Evolutionary conservation across 2,113 vertebrate species (phyloP).

Genomic region (Zapus hudsonius): DNA sequence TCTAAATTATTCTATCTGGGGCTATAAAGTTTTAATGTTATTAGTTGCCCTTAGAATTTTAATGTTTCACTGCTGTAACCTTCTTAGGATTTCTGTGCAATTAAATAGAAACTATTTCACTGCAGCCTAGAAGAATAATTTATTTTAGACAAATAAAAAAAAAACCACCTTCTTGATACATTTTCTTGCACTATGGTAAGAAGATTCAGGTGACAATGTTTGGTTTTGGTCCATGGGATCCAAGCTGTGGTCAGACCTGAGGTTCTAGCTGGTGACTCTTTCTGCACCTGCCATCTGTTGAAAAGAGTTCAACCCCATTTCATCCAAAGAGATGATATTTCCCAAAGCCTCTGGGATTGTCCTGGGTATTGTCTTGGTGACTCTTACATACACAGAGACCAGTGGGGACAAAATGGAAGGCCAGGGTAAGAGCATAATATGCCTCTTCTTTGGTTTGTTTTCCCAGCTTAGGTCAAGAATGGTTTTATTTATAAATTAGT

Average conservation of each 20-base stretch:
- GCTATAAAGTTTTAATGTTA: slow-evolving; percentile 95
- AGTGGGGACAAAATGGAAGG: background rate
- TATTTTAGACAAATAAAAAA: slow-evolving; percentile 88
- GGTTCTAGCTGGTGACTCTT: slow-evolving; percentile 31
- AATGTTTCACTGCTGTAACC: slow-evolving; percentile 91
- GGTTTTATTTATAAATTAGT: slow-evolving; percentile 49
- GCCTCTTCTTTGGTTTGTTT: background rate
- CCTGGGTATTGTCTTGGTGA: background rate
- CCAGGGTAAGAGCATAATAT: background rate
- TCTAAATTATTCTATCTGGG: slow-evolving; percentile 93
- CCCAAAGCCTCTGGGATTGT: background rate
- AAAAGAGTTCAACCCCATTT: background rate
- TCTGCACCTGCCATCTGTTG: slow-evolving; percentile 12
- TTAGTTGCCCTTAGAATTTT: slow-evolving; percentile 94
- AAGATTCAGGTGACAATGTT: slow-evolving; percentile 76
- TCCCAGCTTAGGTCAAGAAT: background rate
- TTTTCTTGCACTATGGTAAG: slow-evolving; percentile 81
- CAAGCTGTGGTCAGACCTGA: slow-evolving; percentile 74
- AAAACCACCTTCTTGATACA: slow-evolving; percentile 69
- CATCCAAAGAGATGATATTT: background rate
- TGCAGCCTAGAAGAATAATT: slow-evolving; percentile 88
- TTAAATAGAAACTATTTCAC: slow-evolving; percentile 90
- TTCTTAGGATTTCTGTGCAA: slow-evolving; percentile 90
- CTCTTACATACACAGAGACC: background rate
- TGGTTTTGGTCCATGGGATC: slow-evolving; percentile 58